These are phyloP conservation scores for Drosophila murphyi DNA, from an alignment of 1,140 invertebrate genomes.

Conservation along the genomic window DNA sequence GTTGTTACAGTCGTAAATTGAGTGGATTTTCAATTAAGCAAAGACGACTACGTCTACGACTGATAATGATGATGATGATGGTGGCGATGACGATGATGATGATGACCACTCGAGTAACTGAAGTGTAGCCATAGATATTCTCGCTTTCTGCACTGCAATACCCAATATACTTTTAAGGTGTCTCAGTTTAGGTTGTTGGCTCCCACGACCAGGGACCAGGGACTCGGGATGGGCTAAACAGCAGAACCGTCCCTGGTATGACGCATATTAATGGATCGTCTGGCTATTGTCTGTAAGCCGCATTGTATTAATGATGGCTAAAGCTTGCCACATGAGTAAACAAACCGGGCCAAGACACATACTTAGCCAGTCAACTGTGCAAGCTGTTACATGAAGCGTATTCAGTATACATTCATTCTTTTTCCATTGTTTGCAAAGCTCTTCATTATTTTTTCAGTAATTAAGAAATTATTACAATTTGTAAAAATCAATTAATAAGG, in stretches of 20 bases:
- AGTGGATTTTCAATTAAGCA: constrained; percentile 64
- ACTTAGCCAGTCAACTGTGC: not conserved
- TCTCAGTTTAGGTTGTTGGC: constrained; percentile 37
- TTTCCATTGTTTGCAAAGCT: too few species aligned
- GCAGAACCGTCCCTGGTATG: constrained; percentile 16
- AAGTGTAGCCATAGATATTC: constrained; percentile 4
- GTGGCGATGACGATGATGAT: constrained; percentile 14
- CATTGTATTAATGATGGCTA: constrained; percentile 46
- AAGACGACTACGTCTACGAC: constrained; percentile 3
- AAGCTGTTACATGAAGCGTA: constrained; percentile 2
- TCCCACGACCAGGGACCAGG: constrained; percentile 52
- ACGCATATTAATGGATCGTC: constrained; percentile 68
- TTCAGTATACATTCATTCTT: not conserved
- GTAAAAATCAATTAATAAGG: too few species aligned
- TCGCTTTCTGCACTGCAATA: not conserved
- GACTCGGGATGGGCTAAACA: not conserved
- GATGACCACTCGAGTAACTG: constrained; percentile 48
- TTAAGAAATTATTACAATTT: too few species aligned
- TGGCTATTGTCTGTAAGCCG: constrained; percentile 31
- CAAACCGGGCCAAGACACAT: constrained; percentile 30
- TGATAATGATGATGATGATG: constrained; percentile 15
- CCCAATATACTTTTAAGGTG: constrained; percentile 37
- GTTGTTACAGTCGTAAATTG: constrained; percentile 52
- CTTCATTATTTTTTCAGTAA: too few species aligned
- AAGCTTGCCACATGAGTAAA: constrained; percentile 58